Percentiles rank a stretch among this genome's conserved stretches.
Evolutionary conservation across 2,888 invertebrate genomes (phyloP).

Genomic region (Dysmachus trigonus): DNA sequence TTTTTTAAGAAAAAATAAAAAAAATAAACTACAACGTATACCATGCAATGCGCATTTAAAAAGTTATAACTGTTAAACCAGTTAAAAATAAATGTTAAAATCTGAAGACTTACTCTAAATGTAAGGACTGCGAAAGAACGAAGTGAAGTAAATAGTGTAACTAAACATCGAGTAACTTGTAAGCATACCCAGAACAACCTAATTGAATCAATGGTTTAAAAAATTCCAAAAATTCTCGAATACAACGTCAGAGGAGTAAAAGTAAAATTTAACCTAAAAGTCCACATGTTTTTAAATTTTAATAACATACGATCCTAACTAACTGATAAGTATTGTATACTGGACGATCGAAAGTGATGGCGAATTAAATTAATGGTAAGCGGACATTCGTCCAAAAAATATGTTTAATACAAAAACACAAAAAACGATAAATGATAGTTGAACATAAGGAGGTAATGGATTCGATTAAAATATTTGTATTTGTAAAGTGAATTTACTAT

Average conservation of each 20-base stretch:
- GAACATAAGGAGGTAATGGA: background rate
- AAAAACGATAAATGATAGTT: background rate
- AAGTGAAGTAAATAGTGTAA: background rate
- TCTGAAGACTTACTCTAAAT: background rate
- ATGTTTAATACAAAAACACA: background rate
- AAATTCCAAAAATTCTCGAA: background rate
- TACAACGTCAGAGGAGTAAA: background rate
- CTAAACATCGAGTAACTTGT: background rate
- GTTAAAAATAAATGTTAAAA: background rate
- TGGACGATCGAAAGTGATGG: background rate
- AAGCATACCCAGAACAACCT: background rate
- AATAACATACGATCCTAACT: background rate
- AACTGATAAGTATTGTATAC: background rate
- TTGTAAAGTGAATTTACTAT: slow-evolving; percentile 9
- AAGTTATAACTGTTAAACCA: background rate
- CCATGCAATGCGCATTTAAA: background rate
- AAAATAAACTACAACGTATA: background rate
- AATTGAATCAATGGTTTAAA: background rate
- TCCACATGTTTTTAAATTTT: background rate
- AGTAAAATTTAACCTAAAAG: background rate
- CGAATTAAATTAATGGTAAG: background rate
- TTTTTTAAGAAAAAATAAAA: background rate
- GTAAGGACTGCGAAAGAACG: background rate
- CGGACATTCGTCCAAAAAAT: background rate
- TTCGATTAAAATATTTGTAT: slow-evolving; percentile 12